Evolutionary conservation across 2,113 vertebrate genomes (phyloP).

Genomic region (Nipponia nippon): DNA sequence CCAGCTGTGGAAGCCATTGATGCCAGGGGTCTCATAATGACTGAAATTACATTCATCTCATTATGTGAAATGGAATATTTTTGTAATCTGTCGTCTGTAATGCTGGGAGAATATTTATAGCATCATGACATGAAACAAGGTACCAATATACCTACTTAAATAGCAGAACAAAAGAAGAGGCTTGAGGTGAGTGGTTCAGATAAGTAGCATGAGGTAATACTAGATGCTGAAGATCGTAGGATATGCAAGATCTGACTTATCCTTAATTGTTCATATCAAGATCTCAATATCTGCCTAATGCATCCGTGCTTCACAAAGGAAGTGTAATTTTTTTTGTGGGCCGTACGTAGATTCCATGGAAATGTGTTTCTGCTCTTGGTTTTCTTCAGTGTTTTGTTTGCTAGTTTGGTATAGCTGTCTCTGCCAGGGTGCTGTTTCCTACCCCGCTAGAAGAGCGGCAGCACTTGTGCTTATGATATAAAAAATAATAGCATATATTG

Average conservation of each 20-base stretch:
- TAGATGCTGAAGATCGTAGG: not conserved
- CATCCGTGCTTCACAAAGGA: not conserved
- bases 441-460: not conserved
- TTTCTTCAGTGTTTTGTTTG: not conserved
- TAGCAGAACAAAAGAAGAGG: not conserved
- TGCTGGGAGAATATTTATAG: not conserved
- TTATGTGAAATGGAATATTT: not conserved
- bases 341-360: not conserved
- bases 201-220: not conserved
- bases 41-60: not conserved
- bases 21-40: not conserved
- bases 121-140: not conserved
- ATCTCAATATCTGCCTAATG: not conserved
- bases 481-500: not conserved
- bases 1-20: not conserved
- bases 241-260: constrained; percentile 25
- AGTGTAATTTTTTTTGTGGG: not conserved
- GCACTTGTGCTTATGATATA: not conserved
- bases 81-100: not conserved
- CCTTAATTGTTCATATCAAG: not conserved
- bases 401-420: not conserved
- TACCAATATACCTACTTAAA: not conserved
- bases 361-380: not conserved
- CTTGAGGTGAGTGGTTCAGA: not conserved
- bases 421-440: not conserved